Percentiles rank a stretch among this genome's conserved stretches.
phyloP scores from a whole-genome alignment of 1,140 invertebrate species.

The Paralvinella palmiformis region DNA sequence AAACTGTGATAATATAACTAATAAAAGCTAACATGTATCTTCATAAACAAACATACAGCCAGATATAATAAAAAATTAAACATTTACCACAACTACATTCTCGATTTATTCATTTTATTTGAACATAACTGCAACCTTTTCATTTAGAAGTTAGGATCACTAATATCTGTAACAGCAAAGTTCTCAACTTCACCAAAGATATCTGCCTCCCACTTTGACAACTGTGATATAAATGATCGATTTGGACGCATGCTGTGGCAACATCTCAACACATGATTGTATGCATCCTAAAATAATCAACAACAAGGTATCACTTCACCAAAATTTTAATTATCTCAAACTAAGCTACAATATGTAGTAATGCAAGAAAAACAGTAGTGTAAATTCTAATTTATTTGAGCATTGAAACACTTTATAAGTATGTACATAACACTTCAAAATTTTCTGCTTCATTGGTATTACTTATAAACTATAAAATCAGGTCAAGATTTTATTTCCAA shows the following conservation, averaged over 20 bases:
- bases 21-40: too few relatives aligned
- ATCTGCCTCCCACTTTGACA: slow-evolving; percentile 33
- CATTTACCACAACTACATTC: too few relatives aligned
- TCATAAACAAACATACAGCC: too few relatives aligned
- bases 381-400: neutral
- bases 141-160: slow-evolving; percentile 31
- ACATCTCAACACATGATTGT: slow-evolving; percentile 32
- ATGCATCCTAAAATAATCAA: slow-evolving; percentile 34
- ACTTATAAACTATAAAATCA: neutral
- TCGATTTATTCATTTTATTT: too few relatives aligned
- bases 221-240: slow-evolving; percentile 38
- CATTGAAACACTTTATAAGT: neutral
- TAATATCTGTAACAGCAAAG: slow-evolving; percentile 35
- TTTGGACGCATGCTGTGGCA: slow-evolving; percentile 35
- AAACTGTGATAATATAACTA: too few relatives aligned
- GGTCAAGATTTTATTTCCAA: neutral
- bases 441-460: neutral
- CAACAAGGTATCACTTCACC: neutral
- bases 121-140: too few relatives aligned
- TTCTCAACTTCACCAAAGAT: slow-evolving; percentile 24
- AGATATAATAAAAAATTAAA: too few relatives aligned
- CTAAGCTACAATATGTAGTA: neutral
- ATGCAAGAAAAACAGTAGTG: neutral
- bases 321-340: neutral
- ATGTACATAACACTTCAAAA: neutral